Percentiles rank a stretch among this genome's conserved stretches.
Conservation (phyloP, 2,888 invertebrate genomes). For the Tenthredo mesomela region DNA sequence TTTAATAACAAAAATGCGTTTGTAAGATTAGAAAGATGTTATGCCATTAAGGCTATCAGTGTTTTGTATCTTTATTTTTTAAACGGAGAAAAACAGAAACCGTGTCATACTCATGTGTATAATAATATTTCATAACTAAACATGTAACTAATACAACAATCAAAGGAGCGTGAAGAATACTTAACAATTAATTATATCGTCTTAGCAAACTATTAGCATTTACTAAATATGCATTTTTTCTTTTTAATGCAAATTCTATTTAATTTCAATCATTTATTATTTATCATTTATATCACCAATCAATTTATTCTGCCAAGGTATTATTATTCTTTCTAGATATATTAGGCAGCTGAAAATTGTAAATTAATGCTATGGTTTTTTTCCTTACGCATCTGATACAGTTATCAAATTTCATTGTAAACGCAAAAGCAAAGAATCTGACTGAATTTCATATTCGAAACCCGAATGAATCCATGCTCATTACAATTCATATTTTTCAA, state of each 20-base stretch:
- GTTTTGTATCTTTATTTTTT: constrained; percentile 74
- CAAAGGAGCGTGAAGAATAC: constrained; percentile 71
- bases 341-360: constrained; percentile 51
- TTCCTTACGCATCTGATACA: not conserved
- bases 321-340: constrained; percentile 59
- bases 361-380: not conserved
- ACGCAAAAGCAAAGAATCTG: not conserved
- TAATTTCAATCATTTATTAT: constrained; percentile 64
- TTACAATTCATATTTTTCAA: not conserved
- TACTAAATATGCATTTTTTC: constrained; percentile 62
- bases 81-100: constrained; percentile 65
- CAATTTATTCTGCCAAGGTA: constrained; percentile 32
- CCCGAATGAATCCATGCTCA: not conserved
- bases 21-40: constrained; percentile 68
- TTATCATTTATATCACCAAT: constrained; percentile 41
- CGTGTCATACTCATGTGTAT: constrained; percentile 76
- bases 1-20: constrained; percentile 72
- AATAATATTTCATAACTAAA: constrained; percentile 68
- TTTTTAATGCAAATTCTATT: constrained; percentile 72
- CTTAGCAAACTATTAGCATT: constrained; percentile 69
- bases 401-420: constrained; percentile 26
- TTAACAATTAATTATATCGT: constrained; percentile 65
- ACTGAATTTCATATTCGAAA: not conserved
- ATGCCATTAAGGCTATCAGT: constrained; percentile 74
- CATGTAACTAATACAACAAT: constrained; percentile 71